Percentiles rank a stretch among this genome's conserved stretches.
phyloP scores from a whole-genome alignment of 2,888 invertebrate genomes.

The Orchesellides sinensis region DNA sequence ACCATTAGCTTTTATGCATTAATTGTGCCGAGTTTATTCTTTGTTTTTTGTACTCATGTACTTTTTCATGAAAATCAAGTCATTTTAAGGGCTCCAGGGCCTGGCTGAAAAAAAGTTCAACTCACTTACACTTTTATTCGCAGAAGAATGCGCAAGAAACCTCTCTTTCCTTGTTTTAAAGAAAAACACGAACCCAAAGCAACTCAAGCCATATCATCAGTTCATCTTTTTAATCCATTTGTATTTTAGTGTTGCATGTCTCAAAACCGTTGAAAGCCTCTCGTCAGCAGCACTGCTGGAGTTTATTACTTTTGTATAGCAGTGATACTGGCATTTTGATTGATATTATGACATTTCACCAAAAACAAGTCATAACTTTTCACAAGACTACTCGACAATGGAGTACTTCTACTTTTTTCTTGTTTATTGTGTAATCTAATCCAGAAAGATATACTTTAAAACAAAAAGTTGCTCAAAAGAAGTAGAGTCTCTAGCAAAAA shows the following conservation, averaged over 20 bases:
- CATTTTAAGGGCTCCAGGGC: background rate
- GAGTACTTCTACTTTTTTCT: slow-evolving; percentile 11
- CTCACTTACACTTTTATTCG: no score
- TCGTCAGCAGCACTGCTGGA: slow-evolving; percentile 35
- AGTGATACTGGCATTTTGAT: no score
- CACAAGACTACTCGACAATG: slow-evolving; percentile 3
- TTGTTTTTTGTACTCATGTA: background rate
- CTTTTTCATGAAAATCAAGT: background rate
- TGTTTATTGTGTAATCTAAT: background rate
- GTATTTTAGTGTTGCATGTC: no score
- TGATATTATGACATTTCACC: no score
- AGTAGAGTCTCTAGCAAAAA: no score
- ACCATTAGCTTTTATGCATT: slow-evolving; percentile 44
- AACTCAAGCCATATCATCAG: no score
- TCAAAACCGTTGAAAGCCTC: slow-evolving; percentile 27
- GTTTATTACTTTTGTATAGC: slow-evolving; percentile 21
- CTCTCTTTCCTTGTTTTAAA: no score
- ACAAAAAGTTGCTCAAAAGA: no score
- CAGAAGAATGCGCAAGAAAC: no score
- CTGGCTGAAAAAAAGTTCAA: no score
- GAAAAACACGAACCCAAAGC: no score
- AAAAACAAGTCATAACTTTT: slow-evolving; percentile 27
- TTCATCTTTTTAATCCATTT: no score
- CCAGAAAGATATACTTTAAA: background rate
- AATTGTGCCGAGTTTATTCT: slow-evolving; percentile 10